Percentiles rank a stretch among this genome's conserved stretches.
Conservation (phyloP, 2,888 invertebrate species). For the Drosophila cognata region DNA sequence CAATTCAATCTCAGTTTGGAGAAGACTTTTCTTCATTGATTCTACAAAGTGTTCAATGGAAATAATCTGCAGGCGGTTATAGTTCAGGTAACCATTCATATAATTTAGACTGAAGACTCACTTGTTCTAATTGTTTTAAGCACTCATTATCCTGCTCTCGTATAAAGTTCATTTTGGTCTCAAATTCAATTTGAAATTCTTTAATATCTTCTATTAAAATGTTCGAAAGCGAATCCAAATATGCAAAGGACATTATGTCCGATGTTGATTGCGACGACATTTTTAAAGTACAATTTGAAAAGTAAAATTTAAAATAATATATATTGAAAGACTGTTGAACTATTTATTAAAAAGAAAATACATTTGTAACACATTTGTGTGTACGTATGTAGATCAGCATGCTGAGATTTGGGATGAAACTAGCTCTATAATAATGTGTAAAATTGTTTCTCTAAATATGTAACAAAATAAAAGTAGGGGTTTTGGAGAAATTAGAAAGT, state of each 20-base stretch:
- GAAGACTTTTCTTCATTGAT: constrained; percentile 25
- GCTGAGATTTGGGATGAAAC: background rate
- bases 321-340: background rate
- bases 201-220: constrained; percentile 51
- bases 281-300: constrained; percentile 4
- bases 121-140: constrained; percentile 42
- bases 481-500: background rate
- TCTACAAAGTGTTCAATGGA: constrained; percentile 35
- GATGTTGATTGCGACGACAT: constrained; percentile 38
- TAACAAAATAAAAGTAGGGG: too few relatives aligned
- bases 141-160: constrained; percentile 45
- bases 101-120: constrained; percentile 9
- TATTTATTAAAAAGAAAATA: background rate
- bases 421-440: background rate
- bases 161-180: constrained; percentile 48
- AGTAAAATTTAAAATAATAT: background rate
- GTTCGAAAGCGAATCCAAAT: constrained; percentile 56
- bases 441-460: background rate
- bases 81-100: background rate
- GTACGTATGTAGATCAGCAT: background rate
- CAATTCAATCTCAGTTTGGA: constrained; percentile 51
- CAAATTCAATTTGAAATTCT: constrained; percentile 57
- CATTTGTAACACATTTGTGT: background rate
- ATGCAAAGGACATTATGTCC: constrained; percentile 54
- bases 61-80: constrained; percentile 22